Conservation (phyloP, 1,140 invertebrate species). For the Pollicipes pollicipes region DNA sequence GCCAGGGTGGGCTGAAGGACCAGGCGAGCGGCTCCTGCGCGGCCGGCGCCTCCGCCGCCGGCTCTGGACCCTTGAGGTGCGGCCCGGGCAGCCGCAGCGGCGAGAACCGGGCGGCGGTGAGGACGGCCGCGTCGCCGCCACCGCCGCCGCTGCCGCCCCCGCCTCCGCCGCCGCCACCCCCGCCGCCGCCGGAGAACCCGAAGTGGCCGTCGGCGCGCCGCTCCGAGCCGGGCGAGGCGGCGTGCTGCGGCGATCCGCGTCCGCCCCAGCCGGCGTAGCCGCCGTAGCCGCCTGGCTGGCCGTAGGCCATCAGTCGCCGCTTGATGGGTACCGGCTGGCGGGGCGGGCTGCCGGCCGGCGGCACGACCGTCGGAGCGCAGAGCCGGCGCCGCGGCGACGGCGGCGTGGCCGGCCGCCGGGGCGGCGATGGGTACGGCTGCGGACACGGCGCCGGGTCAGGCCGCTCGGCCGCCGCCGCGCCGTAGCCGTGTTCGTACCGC, state of each 20-base stretch:
- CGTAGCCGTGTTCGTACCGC: neutral
- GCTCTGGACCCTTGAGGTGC: neutral
- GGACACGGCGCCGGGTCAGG: neutral
- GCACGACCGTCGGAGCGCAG: neutral
- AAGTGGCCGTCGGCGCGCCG: neutral
- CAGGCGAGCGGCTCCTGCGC: neutral
- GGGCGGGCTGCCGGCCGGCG: neutral
- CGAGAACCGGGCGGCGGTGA: neutral
- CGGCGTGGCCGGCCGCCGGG: neutral
- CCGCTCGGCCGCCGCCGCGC: neutral
- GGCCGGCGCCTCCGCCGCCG: neutral
- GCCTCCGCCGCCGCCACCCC: neutral
- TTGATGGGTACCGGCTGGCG: slow-evolving; percentile 1
- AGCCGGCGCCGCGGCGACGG: slow-evolving; percentile 3
- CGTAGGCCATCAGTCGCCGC: neutral
- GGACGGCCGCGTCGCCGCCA: neutral
- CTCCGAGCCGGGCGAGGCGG: neutral
- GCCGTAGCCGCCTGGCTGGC: neutral
- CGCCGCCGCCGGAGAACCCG: neutral
- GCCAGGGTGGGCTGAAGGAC: neutral
- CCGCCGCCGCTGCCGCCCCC: neutral
- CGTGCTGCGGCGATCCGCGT: neutral
- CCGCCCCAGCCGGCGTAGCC: neutral
- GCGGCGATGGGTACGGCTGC: neutral
- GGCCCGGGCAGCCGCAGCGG: neutral